Percentiles rank a stretch among this genome's conserved stretches.
Conservation (phyloP, 2,888 invertebrate species). For the Drosophila quinaria region DNA sequence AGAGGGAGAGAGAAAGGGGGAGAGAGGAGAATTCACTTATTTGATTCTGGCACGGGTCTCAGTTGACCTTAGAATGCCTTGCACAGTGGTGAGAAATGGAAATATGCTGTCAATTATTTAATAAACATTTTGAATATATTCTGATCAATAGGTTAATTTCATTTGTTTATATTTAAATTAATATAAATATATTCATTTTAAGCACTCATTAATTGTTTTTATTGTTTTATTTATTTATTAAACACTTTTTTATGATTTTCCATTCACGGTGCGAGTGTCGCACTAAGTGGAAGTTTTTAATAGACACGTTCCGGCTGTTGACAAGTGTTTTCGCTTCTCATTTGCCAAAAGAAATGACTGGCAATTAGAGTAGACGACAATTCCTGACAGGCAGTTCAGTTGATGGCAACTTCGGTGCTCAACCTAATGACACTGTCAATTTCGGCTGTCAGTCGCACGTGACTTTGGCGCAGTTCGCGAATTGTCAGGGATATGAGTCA, state of each 20-base stretch:
- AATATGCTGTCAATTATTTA: too few species aligned
- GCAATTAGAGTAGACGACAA: slow-evolving; percentile 45
- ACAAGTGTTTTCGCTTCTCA: slow-evolving; percentile 61
- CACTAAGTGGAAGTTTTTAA: slow-evolving; percentile 49
- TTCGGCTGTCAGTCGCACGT: slow-evolving; percentile 75
- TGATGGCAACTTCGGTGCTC: slow-evolving; percentile 34
- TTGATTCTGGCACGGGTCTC: slow-evolving; percentile 48
- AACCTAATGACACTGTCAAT: slow-evolving; percentile 69
- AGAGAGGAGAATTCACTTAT: slow-evolving; percentile 15
- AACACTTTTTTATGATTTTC: neutral
- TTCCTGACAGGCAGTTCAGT: slow-evolving; percentile 20
- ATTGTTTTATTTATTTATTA: neutral
- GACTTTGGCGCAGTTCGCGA: slow-evolving; percentile 61
- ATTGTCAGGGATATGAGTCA: neutral
- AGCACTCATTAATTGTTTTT: neutral
- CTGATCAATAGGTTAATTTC: too few species aligned
- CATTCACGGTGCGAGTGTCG: slow-evolving; percentile 26
- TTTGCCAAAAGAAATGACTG: slow-evolving; percentile 64
- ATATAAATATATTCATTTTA: too few species aligned
- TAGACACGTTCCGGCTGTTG: slow-evolving; percentile 66
- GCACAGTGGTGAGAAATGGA: slow-evolving; percentile 29
- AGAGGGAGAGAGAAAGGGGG: neutral
- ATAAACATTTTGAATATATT: too few species aligned
- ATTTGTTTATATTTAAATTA: too few species aligned
- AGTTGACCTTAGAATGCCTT: slow-evolving; percentile 28